Evolutionary conservation across 2,797 vertebrate genomes (phyloP).

Genomic region (Nyctalus aviator): DNA sequence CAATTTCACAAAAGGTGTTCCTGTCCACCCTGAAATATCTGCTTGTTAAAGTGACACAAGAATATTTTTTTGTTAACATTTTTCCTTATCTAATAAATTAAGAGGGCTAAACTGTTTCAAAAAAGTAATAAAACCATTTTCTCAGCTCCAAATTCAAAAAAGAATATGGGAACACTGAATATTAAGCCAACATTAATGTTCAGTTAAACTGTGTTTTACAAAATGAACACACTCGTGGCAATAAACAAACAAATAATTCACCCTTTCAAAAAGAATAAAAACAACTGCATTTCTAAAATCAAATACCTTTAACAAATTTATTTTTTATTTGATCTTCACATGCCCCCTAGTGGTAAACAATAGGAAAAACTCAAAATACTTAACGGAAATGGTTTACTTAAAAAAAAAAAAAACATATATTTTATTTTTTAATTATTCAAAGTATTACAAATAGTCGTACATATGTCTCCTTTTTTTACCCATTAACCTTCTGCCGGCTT

Average conservation of each 20-base stretch:
- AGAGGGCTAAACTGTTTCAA: conserved; percentile 59
- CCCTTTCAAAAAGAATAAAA: conserved; percentile 71
- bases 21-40: conserved; percentile 40
- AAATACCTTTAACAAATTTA: conserved; percentile 69
- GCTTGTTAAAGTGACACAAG: conserved; percentile 52
- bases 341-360: conserved; percentile 65
- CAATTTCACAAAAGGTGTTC: conserved; percentile 58
- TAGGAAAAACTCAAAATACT: conserved; percentile 10
- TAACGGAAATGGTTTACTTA: conserved; percentile 38
- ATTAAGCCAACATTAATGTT: conserved; percentile 69
- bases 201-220: conserved; percentile 69
- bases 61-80: conserved; percentile 55
- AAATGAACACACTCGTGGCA: conserved; percentile 68
- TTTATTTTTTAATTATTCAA: too few relatives aligned
- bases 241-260: conserved; percentile 58
- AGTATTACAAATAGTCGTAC: too few relatives aligned
- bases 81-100: conserved; percentile 65
- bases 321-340: conserved; percentile 56
- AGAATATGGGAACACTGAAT: conserved; percentile 71
- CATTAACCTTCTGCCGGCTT: too few relatives aligned
- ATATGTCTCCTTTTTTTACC: too few relatives aligned
- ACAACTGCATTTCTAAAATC: conserved; percentile 65
- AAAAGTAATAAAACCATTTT: conserved; percentile 72
- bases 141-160: conserved; percentile 63
- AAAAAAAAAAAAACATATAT: too few relatives aligned